These are phyloP conservation scores for Pachyrhynchus sulphureomaculatus DNA, from an alignment of 1,140 invertebrate genomes.

Conservation along the genomic window DNA sequence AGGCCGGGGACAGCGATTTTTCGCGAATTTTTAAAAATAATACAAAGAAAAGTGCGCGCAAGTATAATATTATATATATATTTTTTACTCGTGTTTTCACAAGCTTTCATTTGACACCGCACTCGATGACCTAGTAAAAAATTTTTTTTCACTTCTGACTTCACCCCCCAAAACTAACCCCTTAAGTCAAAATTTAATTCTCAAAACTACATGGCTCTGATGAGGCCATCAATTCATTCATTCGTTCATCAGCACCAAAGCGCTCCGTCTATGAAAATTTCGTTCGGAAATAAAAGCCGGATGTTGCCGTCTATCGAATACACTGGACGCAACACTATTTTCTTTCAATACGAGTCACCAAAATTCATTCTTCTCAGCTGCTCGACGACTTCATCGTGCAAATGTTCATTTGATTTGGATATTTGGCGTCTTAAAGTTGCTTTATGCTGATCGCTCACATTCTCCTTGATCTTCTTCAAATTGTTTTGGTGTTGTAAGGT, in stretches of 20 bases:
- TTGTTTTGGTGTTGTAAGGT: constrained; percentile 12
- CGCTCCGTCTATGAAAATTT: constrained; percentile 1
- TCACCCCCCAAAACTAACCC: too few species aligned
- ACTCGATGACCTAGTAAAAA: too few species aligned
- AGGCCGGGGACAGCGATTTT: too few species aligned
- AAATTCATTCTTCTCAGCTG: constrained; percentile 15
- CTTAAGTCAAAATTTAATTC: too few species aligned
- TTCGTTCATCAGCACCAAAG: background rate
- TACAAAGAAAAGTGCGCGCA: too few species aligned
- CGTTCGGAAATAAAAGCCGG: background rate
- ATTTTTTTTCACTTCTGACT: too few species aligned
- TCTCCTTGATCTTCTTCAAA: background rate
- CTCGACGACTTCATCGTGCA: constrained; percentile 20
- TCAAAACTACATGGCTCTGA: too few species aligned
- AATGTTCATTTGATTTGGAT: constrained; percentile 11
- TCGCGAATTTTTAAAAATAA: too few species aligned
- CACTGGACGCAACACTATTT: background rate
- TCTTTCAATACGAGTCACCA: constrained; percentile 13
- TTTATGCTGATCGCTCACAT: background rate
- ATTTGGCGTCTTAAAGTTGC: background rate
- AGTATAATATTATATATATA: too few species aligned
- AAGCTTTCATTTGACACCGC: too few species aligned
- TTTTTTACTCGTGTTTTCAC: too few species aligned
- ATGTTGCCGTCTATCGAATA: background rate
- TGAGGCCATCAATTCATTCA: too few species aligned